These are phyloP conservation scores for Erebia palarica DNA, from an alignment of 2,888 invertebrate species.

Conservation along the genomic window DNA sequence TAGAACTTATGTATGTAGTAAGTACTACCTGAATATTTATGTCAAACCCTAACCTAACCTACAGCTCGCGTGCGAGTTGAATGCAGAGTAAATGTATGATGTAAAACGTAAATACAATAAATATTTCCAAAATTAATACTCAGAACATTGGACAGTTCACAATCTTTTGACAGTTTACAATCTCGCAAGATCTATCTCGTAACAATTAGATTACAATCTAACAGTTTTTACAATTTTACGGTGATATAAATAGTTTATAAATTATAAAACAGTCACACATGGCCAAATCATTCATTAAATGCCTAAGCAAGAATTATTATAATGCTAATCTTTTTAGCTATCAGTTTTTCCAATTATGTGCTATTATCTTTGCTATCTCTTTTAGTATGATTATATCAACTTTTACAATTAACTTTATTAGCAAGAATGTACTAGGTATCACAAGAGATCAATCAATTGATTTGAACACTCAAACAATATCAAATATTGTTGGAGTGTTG, in stretches of 20 bases:
- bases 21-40: no score
- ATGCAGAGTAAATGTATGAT: no score
- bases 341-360: not conserved
- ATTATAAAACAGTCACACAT: not conserved
- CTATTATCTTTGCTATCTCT: not conserved
- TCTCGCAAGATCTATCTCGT: no score
- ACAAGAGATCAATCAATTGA: slow-evolving; percentile 33
- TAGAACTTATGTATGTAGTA: no score
- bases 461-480: slow-evolving; percentile 74
- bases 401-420: not conserved
- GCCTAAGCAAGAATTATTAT: not conserved
- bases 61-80: no score
- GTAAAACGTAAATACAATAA: no score
- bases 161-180: no score
- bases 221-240: no score
- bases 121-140: no score
- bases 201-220: no score
- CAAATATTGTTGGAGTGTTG: slow-evolving; percentile 72
- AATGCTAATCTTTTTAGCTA: not conserved
- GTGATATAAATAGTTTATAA: not conserved
- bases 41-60: no score
- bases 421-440: not conserved
- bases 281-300: not conserved
- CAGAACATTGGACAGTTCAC: no score
- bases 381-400: not conserved